Conservation (phyloP, 2,113 vertebrate genomes). For the Pterophyllum scalare region DNA sequence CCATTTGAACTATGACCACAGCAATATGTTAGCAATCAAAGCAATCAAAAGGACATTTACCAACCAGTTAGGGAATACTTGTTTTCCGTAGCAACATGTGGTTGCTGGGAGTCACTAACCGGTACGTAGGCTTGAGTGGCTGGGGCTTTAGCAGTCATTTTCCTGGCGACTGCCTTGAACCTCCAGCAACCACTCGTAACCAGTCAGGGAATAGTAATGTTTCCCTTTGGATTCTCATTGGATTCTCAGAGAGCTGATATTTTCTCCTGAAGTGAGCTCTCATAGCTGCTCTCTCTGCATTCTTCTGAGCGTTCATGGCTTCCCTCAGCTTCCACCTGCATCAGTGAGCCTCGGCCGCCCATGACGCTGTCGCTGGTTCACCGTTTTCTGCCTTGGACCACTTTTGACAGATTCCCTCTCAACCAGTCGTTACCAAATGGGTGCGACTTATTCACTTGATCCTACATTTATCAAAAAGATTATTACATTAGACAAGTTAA, state of each 20-base stretch:
- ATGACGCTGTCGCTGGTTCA: no score
- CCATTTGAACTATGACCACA: neutral
- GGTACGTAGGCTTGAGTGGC: neutral
- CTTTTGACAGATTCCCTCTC: neutral
- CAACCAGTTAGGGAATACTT: neutral
- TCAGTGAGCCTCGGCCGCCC: no score
- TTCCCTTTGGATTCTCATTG: no score
- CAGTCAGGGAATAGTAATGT: neutral
- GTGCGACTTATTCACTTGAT: neutral
- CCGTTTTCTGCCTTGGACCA: no score
- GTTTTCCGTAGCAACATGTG: neutral
- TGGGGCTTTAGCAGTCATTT: neutral
- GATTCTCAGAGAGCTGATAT: slow-evolving; percentile 79
- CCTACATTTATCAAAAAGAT: neutral
- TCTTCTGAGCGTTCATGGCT: slow-evolving; percentile 73
- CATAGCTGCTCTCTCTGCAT: slow-evolving; percentile 81
- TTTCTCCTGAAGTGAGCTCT: slow-evolving; percentile 82
- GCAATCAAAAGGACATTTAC: neutral
- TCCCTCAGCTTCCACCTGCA: slow-evolving; percentile 60
- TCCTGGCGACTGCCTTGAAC: neutral
- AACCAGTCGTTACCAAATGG: neutral
- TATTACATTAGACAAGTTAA: no score
- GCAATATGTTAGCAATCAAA: neutral
- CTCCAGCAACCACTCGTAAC: neutral
- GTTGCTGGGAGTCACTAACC: neutral